Evolutionary conservation across 2,888 invertebrate genomes (phyloP), one percentile per base, ranked within the genome.

Genomic region (Pristionchus mayeri): DNA sequence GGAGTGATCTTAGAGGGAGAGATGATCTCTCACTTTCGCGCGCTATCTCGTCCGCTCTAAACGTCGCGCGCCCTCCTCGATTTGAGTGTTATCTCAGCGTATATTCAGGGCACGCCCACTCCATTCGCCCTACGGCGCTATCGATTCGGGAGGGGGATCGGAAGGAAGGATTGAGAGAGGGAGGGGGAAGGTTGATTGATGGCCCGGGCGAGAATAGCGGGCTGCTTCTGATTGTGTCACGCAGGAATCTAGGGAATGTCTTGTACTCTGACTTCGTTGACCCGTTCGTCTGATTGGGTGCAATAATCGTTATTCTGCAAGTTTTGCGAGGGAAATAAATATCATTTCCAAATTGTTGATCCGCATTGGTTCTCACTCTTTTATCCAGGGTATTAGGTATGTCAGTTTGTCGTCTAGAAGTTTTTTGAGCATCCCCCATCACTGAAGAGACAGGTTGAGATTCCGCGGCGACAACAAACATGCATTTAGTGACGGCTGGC

Each of bases 121-220:
- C 67, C 37, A 67, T 67, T 67, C 67, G 67, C 67, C 67, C 67
- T 67, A 40, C 67, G 67, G 67, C 37, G 37, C 16, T 30, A 67
- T 67, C 37, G 67, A 67, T 67, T 60, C 67, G 18, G 67, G 37
- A 7, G 18, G 63, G 18, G 37, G 37, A 34, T 0, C 18, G 27
- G 67, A 16, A 21, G 37, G 63, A 13, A 67, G 63, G 60, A 67
- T 7, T 1, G 37, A 54, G 67, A 13, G 60, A 34, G 34, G 34
- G 11, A 34, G 27, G 63, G 13, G 63, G 63, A 30, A n/a, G 67
- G 37, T 37, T 67, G 67, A 37, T 67, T 67, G 67, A 37, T 67
- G 67, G 37, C 27, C 30, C 1, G 27, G 60, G 54, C 18, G n/a
- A 34, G 60, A 30, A 67, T 37, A 30, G 37, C 4, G n/a, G 67